Base-by-base conservation (phyloP, 1,140 invertebrate species). In the Daktulosphaira vitifoliae region DNA sequence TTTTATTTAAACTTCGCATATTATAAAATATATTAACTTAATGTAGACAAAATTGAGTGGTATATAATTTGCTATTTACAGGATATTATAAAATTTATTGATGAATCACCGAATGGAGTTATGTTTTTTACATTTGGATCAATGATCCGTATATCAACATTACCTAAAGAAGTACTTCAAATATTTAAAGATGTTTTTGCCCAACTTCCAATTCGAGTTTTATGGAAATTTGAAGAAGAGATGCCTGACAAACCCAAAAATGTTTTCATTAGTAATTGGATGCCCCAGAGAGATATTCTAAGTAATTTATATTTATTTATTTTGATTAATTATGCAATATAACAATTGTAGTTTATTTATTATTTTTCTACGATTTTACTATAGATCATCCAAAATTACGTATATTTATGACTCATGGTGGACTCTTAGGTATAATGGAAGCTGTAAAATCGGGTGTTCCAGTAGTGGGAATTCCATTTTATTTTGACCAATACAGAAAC, bases 391-490 rank as follows among this genome's bases (percentile, higher is more conserved):
- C 78, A 2, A 86, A 86, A 68, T 76, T 85, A 1, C 80, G 79
- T 70, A 74, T 79, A 0, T 85, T 88, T 66, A 81, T 89, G 37
- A 84, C 84, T 1, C 84, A 88, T 68, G 84, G 83, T n/a, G 87
- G 87, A 20, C 72, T 82, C 15, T 75, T 85, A 15, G 85, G 85
- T 59, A 77, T 81, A n/a, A 80, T 83, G 65, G 87, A 89, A 74
- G 81, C 84, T 4, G 73, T 87, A n/a, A 83, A 84, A 73, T 81
- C 84, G 68, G 81, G 81, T 70, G 80, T 84, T n/a, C 86, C 86
- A 1, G 76, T 87, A 1, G 73, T 88, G 25, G 84, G 82, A 2
- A 77, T 87, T 56, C 86, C 87, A 37, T 75, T 87, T 23, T 80
- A 82, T 42, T 77, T 76, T 15, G 82, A 85, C 72, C 84, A 86